Percentiles rank a stretch among this genome's conserved stretches.
These are phyloP conservation scores for Leucosticte australis DNA, from an alignment of 2,113 vertebrate genomes.

Conservation along the genomic window DNA sequence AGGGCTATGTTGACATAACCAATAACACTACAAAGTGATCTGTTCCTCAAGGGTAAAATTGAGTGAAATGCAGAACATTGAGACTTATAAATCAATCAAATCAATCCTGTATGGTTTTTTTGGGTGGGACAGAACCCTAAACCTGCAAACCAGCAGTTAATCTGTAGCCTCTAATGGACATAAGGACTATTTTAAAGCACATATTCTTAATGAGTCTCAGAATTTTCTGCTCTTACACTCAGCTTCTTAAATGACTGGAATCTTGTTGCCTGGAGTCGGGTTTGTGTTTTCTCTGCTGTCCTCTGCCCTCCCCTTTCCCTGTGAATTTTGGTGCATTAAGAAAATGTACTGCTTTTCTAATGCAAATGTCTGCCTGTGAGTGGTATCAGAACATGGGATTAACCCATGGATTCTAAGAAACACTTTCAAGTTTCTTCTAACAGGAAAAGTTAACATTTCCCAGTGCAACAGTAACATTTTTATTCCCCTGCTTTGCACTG, in stretches of 20 bases:
- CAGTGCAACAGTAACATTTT: not conserved
- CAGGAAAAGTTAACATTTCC: not conserved
- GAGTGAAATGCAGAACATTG: not conserved
- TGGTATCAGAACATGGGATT: not conserved
- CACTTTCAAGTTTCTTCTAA: not conserved
- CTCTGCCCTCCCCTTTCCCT: not conserved
- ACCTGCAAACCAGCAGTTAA: not conserved
- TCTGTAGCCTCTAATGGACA: not conserved
- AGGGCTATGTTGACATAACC: not conserved
- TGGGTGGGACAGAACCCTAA: not conserved
- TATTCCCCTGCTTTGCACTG: not conserved
- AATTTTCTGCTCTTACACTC: not conserved
- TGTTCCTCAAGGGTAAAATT: not conserved
- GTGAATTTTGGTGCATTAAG: not conserved
- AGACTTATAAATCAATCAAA: not conserved
- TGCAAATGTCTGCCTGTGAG: not conserved
- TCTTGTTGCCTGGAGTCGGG: not conserved
- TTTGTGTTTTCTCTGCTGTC: not conserved
- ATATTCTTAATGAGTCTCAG: not conserved
- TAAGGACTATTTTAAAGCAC: fast-evolving
- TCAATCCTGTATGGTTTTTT: not conserved
- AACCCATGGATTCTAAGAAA: not conserved
- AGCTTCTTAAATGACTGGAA: not conserved
- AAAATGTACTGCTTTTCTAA: not conserved
- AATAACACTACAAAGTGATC: not conserved